Evolutionary conservation across 1,140 invertebrate species (phyloP), one percentile per base, ranked within the genome.

Genomic region (Brachionus manjavacas): DNA sequence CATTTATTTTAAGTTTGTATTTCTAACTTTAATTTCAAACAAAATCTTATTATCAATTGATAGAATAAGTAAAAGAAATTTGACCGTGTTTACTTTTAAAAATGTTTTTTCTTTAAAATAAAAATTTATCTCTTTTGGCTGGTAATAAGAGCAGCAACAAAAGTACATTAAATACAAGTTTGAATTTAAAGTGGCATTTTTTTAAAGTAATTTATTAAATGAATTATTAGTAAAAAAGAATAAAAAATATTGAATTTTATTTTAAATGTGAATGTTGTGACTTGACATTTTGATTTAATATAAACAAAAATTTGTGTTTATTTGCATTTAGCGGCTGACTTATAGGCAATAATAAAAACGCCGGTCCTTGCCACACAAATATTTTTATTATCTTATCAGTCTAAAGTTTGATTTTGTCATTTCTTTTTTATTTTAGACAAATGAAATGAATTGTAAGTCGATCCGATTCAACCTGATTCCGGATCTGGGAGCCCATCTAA

Each of bases 361-460:
- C n/a, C 20, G 20, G 4, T 9, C 52, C 20, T 60, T 20, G 0
- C 8, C 20, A 1, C 4, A 23, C 20, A 60, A 60, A 60, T 60
- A 60, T 60, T 60, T 60, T 60, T 60, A 60, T 60, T 46, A 46
- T 9, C 20, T 60, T 60, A 60, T 60, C 16, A 68, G 31, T 68
- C n/a, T 68, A 68, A 31, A 68, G 23, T 31, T 31, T 41, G 2
- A 20, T 16, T 41, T 41, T 41, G 39, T 41, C 16, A 72, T 39
- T 41, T 39, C 8, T 28, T 35, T 35, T 20, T 16, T n/a, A 1
- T 14, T 46, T 46, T 46, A 46, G 43, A 46, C 14, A 72, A 39
- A 72, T 72, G 39, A 72, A 72, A 72, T 72, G 68, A 72, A 16
- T 20, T 72, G 39, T 20, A 72, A 41, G 16, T 72, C 68, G 31